These are phyloP conservation scores for Samia ricini DNA, from an alignment of 1,140 invertebrate species.

Conservation along the genomic window DNA sequence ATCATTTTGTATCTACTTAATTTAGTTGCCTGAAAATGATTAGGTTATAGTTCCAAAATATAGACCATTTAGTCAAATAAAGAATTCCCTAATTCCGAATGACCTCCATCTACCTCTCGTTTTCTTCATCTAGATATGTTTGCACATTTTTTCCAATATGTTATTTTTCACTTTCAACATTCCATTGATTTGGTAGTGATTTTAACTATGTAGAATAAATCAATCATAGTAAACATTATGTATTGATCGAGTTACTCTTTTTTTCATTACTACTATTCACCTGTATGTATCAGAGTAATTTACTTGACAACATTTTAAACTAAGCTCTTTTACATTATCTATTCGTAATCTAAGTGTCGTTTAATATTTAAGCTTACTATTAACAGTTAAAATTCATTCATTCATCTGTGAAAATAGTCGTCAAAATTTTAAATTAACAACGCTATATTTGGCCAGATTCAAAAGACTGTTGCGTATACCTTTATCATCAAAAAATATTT, in stretches of 20 bases:
- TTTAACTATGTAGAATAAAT: neutral
- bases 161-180: neutral
- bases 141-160: too few relatives aligned
- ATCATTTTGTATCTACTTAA: too few relatives aligned
- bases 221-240: neutral
- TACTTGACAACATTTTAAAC: neutral
- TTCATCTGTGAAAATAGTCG: constrained; percentile 65
- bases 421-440: constrained; percentile 63
- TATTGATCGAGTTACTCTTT: neutral
- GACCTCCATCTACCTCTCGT: too few relatives aligned
- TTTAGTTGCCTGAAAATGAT: too few relatives aligned
- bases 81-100: too few relatives aligned
- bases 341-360: constrained; percentile 33
- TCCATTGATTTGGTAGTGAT: neutral
- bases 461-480: constrained; percentile 78
- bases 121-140: too few relatives aligned
- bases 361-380: constrained; percentile 59
- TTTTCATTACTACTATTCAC: neutral
- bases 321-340: constrained; percentile 15
- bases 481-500: constrained; percentile 61
- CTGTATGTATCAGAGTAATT: neutral
- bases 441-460: constrained; percentile 68
- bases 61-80: too few relatives aligned
- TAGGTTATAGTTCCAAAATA: too few relatives aligned
- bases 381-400: constrained; percentile 44